Evolutionary conservation across 2,797 vertebrate genomes (phyloP).

Genomic region (Delichon dasypus): DNA sequence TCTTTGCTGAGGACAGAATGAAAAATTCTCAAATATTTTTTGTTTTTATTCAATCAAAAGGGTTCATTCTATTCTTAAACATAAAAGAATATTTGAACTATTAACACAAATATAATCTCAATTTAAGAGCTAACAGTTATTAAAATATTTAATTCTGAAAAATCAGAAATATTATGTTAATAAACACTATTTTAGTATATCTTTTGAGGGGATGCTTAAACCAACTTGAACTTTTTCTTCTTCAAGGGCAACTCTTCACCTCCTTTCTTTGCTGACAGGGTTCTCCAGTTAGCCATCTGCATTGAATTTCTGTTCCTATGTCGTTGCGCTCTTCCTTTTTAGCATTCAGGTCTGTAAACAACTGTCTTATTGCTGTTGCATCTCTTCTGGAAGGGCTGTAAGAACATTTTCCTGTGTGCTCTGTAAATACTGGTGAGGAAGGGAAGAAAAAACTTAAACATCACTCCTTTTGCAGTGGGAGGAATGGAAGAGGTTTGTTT

Average conservation of each 20-base stretch:
- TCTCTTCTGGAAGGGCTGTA: not conserved
- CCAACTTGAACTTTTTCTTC: not conserved
- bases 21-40: not conserved
- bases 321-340: not conserved
- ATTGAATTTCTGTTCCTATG: not conserved
- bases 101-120: not conserved
- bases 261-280: not conserved
- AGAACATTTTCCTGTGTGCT: not conserved
- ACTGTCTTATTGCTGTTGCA: not conserved
- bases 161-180: not conserved
- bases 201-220: not conserved
- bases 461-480: not conserved
- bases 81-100: not conserved
- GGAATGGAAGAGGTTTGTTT: not conserved
- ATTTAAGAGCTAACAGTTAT: not conserved
- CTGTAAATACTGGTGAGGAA: not conserved
- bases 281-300: not conserved
- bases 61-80: not conserved
- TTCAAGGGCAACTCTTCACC: not conserved
- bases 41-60: not conserved
- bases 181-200: not conserved
- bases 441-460: not conserved
- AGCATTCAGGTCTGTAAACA: not conserved
- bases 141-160: not conserved
- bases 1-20: not conserved